Evolutionary conservation across 2,797 vertebrate genomes (phyloP).

Genomic region (Sparidentex hasta): DNA sequence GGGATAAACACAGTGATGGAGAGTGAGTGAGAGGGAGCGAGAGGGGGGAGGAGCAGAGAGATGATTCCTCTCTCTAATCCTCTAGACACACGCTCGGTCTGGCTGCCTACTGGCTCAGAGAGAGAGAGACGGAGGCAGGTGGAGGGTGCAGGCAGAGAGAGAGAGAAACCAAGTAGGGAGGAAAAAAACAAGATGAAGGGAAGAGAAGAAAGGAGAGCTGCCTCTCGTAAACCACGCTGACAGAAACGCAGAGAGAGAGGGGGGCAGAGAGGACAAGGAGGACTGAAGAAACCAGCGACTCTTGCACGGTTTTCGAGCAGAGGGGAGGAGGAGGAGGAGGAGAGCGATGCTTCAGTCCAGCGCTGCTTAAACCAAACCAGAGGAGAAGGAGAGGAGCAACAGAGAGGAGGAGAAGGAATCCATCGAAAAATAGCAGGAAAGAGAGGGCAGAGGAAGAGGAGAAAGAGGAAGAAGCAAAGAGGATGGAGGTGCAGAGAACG

Average conservation of each 20-base stretch:
- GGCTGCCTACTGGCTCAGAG: constrained; percentile 76
- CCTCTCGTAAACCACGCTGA: constrained; percentile 62
- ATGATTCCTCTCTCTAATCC: constrained; percentile 87
- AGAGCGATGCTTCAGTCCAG: constrained; percentile 51
- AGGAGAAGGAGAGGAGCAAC: constrained; percentile 63
- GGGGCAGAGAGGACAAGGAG: constrained; percentile 46
- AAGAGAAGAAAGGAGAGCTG: constrained; percentile 64
- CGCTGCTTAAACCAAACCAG: constrained; percentile 68
- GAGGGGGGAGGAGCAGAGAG: constrained; percentile 78
- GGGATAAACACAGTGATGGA: constrained; percentile 75
- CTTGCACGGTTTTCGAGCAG: constrained; percentile 38
- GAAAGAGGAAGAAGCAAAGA: constrained; percentile 38
- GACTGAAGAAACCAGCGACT: constrained; percentile 53
- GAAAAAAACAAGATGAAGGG: constrained; percentile 76
- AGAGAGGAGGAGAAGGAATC: constrained; percentile 41
- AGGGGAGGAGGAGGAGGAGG: constrained; percentile 55
- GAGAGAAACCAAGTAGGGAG: constrained; percentile 62
- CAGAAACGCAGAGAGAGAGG: constrained; percentile 31
- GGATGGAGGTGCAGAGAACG: constrained; percentile 60
- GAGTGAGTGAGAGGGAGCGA: constrained; percentile 68
- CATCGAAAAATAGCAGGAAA: constrained; percentile 5
- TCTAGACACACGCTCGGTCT: constrained; percentile 82
- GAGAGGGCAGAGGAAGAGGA: constrained; percentile 25
- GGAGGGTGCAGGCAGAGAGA: constrained; percentile 60
- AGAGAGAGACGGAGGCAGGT: constrained; percentile 77